Conservation (phyloP, 2,888 invertebrate genomes). For the Rugalucina vietnamica region DNA sequence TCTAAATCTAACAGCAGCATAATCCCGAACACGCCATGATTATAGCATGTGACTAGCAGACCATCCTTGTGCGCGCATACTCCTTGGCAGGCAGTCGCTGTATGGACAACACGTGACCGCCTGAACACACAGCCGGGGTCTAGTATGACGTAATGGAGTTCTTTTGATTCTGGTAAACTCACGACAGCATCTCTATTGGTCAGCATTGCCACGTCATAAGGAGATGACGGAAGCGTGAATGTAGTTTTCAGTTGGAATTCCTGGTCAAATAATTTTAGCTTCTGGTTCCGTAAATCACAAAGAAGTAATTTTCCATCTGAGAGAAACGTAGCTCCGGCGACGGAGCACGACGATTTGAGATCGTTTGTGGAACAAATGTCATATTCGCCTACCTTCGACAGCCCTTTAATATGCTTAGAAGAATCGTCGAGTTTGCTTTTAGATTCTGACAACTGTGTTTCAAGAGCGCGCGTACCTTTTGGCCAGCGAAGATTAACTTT, state of each 20-base stretch:
- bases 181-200: conserved; percentile 39
- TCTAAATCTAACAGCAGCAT: conserved; percentile 38
- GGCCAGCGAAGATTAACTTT: conserved; percentile 18
- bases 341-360: conserved; percentile 19
- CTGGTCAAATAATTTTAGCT: conserved; percentile 45
- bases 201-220: conserved; percentile 46
- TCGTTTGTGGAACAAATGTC: conserved; percentile 26
- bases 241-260: conserved; percentile 32
- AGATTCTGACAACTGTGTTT: neutral
- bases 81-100: conserved; percentile 42
- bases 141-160: conserved; percentile 41
- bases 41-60: conserved; percentile 42
- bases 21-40: conserved; percentile 47
- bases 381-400: conserved; percentile 24
- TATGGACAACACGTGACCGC: conserved; percentile 23
- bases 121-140: conserved; percentile 38
- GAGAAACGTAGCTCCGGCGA: conserved; percentile 37
- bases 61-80: conserved; percentile 39
- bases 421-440: neutral
- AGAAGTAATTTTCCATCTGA: conserved; percentile 47
- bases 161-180: conserved; percentile 44
- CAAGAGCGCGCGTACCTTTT: neutral
- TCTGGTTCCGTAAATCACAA: conserved; percentile 39
- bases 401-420: neutral
- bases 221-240: conserved; percentile 13